Evolutionary conservation across 2,888 invertebrate species (phyloP).

Genomic region (Dusona sp.): DNA sequence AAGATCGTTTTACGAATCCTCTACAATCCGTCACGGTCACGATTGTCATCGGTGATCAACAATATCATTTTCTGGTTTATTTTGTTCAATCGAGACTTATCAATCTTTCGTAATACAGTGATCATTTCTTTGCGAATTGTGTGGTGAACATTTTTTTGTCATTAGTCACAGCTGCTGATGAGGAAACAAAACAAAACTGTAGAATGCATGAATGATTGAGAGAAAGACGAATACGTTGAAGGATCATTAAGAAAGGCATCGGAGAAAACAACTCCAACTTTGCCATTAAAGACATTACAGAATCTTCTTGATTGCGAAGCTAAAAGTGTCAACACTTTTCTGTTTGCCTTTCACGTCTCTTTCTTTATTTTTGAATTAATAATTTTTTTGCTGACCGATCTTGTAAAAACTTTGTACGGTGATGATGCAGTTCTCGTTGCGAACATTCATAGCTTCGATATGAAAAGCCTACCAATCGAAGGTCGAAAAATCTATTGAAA

Average conservation of each 20-base stretch:
- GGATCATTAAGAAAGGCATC: not conserved
- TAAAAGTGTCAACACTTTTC: not conserved
- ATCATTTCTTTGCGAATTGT: not conserved
- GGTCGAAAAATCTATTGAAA: slow-evolving; percentile 65
- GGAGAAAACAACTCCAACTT: not conserved
- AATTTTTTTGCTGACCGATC: not conserved
- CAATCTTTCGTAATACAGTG: not conserved
- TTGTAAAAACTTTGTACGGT: not conserved
- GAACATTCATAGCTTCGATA: slow-evolving; percentile 40
- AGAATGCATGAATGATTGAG: not conserved
- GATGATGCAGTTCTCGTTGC: not conserved
- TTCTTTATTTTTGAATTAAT: not conserved
- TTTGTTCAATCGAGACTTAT: not conserved
- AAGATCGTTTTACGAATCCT: not conserved
- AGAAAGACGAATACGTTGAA: not conserved
- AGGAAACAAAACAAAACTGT: not conserved
- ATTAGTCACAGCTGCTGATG: not conserved
- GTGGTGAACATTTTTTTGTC: not conserved
- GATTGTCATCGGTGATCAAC: not conserved
- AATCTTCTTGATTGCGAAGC: not conserved
- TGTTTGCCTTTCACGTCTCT: not conserved
- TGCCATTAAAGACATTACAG: not conserved
- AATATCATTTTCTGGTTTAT: not conserved
- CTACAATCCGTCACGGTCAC: not conserved
- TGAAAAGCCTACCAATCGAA: slow-evolving; percentile 73